Evolutionary conservation across 2,797 vertebrate genomes (phyloP).

Genomic region (Nannoperca obscura): DNA sequence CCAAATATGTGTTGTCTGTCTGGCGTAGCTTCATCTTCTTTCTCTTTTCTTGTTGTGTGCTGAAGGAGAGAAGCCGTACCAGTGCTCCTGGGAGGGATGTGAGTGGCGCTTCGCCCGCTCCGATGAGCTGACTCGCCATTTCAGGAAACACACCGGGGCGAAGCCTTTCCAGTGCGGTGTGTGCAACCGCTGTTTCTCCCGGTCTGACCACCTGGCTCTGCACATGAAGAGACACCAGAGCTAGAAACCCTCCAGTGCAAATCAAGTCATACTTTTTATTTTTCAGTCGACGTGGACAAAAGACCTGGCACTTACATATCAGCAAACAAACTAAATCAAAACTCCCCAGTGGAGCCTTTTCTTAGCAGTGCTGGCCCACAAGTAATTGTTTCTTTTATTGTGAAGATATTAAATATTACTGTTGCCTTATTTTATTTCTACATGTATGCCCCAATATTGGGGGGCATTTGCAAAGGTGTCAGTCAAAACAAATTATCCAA

Average conservation of each 20-base stretch:
- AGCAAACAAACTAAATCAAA: conserved; percentile 33
- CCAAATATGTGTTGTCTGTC: neutral
- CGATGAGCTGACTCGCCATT: conserved; percentile 97
- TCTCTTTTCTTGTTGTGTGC: neutral
- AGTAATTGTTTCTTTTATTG: conserved; percentile 48
- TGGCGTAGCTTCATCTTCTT: neutral
- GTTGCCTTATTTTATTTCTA: conserved; percentile 60
- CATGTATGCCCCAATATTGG: neutral
- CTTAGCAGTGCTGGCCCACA: conserved; percentile 56
- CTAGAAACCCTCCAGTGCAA: conserved; percentile 70
- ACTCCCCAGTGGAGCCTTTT: conserved; percentile 30
- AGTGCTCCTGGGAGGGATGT: conserved; percentile 97
- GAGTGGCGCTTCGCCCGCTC: conserved; percentile 98
- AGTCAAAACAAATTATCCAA: conserved; percentile 29
- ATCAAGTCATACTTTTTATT: conserved; percentile 20
- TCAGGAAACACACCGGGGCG: conserved; percentile 96
- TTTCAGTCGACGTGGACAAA: conserved; percentile 25
- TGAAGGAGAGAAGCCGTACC: conserved; percentile 97
- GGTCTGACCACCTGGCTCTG: conserved; percentile 97
- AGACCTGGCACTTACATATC: conserved; percentile 31
- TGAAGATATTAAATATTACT: conserved; percentile 42
- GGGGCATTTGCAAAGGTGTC: conserved; percentile 26
- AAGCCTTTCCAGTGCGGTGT: conserved; percentile 96
- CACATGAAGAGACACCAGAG: conserved; percentile 99
- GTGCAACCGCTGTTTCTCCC: conserved; percentile 96